Evolutionary conservation across 2,888 invertebrate species (phyloP).

Genomic region (Synergus gifuensis): DNA sequence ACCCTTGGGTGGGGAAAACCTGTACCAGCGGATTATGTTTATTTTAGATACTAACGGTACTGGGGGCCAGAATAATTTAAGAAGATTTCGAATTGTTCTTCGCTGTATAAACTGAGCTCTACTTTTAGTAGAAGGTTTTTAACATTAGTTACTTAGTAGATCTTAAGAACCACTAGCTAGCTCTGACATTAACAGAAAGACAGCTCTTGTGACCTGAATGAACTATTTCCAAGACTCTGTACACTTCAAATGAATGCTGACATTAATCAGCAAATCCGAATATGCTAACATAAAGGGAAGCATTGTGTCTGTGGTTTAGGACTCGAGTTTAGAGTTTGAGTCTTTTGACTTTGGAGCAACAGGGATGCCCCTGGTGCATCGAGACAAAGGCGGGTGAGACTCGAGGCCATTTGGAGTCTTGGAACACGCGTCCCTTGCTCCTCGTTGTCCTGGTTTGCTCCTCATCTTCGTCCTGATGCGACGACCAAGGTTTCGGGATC

Average conservation of each 20-base stretch:
- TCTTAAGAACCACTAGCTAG: neutral
- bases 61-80: neutral
- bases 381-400: slow-evolving; percentile 29
- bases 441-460: slow-evolving; percentile 3
- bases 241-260: neutral
- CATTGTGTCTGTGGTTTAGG: neutral
- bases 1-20: neutral
- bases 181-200: neutral
- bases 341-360: neutral
- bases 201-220: neutral
- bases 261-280: neutral
- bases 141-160: too few relatives aligned
- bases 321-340: neutral
- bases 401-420: neutral
- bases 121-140: too few relatives aligned
- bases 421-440: slow-evolving; percentile 16
- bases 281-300: neutral
- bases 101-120: neutral
- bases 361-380: neutral
- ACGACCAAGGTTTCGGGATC: slow-evolving; percentile 41
- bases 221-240: neutral
- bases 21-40: neutral
- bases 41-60: neutral
- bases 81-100: neutral
- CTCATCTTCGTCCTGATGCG: slow-evolving; percentile 35